Conservation (phyloP, 2,113 vertebrate genomes). For the Halcyon senegalensis region DNA sequence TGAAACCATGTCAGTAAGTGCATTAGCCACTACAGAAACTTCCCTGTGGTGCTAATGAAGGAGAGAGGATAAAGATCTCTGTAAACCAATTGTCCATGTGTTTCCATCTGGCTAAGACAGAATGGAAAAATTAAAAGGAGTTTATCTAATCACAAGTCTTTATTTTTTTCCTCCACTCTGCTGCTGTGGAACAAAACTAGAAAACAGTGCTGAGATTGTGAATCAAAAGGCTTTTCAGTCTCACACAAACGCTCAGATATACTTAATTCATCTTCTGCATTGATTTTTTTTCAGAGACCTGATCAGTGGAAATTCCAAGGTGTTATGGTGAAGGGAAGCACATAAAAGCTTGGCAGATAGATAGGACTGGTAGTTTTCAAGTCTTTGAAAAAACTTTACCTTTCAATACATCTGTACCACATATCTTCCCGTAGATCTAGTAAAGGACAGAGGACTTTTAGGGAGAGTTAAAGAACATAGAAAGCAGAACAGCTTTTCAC, state of each 20-base stretch:
- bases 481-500: constrained; percentile 43
- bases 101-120: constrained; percentile 48
- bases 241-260: neutral
- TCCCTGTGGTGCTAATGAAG: constrained; percentile 59
- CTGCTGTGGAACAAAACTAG: neutral
- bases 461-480: constrained; percentile 26
- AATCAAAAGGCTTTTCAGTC: constrained; percentile 1
- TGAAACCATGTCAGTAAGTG: constrained; percentile 67
- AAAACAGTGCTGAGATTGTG: neutral
- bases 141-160: constrained; percentile 28
- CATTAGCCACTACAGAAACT: constrained; percentile 62
- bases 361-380: neutral
- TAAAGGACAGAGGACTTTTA: constrained; percentile 38
- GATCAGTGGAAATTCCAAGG: constrained; percentile 35
- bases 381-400: constrained; percentile 52
- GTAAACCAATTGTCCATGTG: constrained; percentile 64
- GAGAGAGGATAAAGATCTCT: constrained; percentile 57
- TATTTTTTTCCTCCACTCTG: neutral
- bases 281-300: constrained; percentile 41
- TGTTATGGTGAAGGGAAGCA: neutral
- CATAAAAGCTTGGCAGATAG: constrained; percentile 39
- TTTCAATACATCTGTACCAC: constrained; percentile 32
- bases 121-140: constrained; percentile 41
- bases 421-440: constrained; percentile 28
- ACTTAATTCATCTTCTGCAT: constrained; percentile 34